A percentile compares a stretch with the other conserved stretches of the same genome.
Evolutionary conservation across 2,113 vertebrate species (phyloP).

Genomic region (Chaetorhynchus papuensis): DNA sequence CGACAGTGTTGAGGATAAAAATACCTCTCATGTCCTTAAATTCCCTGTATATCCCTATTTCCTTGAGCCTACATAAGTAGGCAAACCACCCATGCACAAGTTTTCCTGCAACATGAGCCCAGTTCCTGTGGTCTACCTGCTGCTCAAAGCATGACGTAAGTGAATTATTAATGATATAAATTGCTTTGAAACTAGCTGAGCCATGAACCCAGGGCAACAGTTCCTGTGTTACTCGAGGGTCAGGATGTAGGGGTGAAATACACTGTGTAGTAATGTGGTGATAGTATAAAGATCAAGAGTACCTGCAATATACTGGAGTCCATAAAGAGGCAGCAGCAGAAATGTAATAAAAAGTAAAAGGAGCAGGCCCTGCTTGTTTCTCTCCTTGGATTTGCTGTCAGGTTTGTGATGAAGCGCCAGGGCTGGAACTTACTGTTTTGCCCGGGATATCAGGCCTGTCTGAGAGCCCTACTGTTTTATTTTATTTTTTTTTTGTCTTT

Average conservation of each 20-base stretch:
- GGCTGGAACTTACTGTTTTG: background rate
- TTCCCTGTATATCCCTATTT: background rate
- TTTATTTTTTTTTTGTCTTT: background rate
- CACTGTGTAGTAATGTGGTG: background rate
- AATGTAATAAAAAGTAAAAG: background rate
- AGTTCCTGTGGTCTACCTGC: background rate
- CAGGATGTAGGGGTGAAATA: background rate
- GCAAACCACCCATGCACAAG: background rate
- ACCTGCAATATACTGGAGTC: background rate
- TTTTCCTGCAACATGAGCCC: background rate
- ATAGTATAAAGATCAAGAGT: background rate
- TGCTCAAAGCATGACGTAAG: background rate
- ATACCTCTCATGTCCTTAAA: background rate
- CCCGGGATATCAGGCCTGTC: background rate
- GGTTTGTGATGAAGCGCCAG: background rate
- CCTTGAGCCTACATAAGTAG: background rate
- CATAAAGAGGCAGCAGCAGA: background rate
- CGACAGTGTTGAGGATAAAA: background rate
- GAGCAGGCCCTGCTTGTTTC: background rate
- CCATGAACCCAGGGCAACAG: background rate
- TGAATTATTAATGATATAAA: background rate
- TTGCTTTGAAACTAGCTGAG: background rate
- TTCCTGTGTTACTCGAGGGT: background rate
- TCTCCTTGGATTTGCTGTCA: conserved; percentile 4
- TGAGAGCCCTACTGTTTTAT: background rate